Conservation (phyloP, 2,797 vertebrate species). For the Petrocephalus sullivani region DNA sequence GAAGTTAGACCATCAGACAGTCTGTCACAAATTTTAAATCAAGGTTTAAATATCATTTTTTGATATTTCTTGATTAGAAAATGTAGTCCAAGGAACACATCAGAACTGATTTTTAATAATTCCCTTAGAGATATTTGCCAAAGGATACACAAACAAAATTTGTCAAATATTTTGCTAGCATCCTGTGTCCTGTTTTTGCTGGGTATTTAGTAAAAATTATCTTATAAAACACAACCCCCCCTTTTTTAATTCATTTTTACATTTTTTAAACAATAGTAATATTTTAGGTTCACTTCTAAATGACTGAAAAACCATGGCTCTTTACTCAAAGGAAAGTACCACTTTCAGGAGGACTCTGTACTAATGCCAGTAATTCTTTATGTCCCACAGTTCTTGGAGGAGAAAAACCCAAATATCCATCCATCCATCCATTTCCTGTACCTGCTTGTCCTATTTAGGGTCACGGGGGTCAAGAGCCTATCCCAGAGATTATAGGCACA, state of each 20-base stretch:
- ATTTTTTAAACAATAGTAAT: not conserved
- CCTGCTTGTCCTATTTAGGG: not conserved
- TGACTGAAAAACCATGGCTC: no score
- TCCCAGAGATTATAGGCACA: not conserved
- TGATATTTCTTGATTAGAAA: not conserved
- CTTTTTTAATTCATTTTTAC: not conserved
- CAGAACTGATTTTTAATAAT: not conserved
- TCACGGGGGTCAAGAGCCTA: not conserved
- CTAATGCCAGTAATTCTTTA: no score
- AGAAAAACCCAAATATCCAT: not conserved
- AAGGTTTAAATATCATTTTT: not conserved
- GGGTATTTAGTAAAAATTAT: not conserved
- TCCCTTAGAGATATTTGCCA: not conserved
- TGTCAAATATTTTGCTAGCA: not conserved
- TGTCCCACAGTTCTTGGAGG: no score
- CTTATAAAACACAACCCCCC: not conserved
- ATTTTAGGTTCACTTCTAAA: not conserved
- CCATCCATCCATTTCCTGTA: not conserved
- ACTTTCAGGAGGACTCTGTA: no score
- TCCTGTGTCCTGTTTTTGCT: not conserved
- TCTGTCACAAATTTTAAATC: not conserved
- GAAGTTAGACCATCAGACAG: not conserved
- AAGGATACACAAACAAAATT: not conserved
- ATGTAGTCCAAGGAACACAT: not conserved
- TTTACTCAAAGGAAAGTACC: no score